Evolutionary conservation across 92 coral and sea anemone genomes (phyloP).

Genomic region (Palythoa caribaeorum): DNA sequence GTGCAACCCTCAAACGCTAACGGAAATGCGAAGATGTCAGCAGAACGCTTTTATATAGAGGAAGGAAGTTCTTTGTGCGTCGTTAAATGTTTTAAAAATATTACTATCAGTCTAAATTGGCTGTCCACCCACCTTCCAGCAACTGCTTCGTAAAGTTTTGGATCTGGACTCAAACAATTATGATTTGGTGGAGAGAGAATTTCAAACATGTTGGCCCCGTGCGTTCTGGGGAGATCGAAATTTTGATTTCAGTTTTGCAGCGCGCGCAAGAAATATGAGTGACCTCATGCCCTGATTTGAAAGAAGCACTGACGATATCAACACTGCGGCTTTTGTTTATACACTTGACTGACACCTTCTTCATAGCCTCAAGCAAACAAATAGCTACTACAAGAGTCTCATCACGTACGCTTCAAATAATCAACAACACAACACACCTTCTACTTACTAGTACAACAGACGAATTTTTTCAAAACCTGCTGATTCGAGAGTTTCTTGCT

Average conservation of each 20-base stretch:
- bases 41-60: slow-evolving; percentile 22
- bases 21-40: slow-evolving; percentile 40
- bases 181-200: slow-evolving; percentile 25
- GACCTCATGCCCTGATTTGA: slow-evolving; percentile 42
- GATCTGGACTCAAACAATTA: slow-evolving; percentile 34
- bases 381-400: neutral
- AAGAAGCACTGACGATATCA: slow-evolving; percentile 27
- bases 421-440: slow-evolving; percentile 8
- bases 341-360: slow-evolving; percentile 37
- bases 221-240: neutral
- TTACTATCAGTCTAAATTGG: neutral
- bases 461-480: neutral
- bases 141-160: slow-evolving; percentile 34
- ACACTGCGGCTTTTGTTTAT: slow-evolving; percentile 42
- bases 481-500: neutral
- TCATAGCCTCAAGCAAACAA: slow-evolving; percentile 45
- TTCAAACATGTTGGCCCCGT: slow-evolving; percentile 38
- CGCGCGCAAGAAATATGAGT: slow-evolving; percentile 22
- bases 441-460: neutral
- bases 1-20: neutral
- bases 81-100: neutral
- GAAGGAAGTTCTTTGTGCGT: slow-evolving; percentile 48
- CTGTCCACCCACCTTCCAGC: slow-evolving; percentile 26
- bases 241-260: neutral
- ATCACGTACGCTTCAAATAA: slow-evolving; percentile 31